Base-by-base conservation (phyloP, 2,888 invertebrate genomes). In the Ferrisia virgata region DNA sequence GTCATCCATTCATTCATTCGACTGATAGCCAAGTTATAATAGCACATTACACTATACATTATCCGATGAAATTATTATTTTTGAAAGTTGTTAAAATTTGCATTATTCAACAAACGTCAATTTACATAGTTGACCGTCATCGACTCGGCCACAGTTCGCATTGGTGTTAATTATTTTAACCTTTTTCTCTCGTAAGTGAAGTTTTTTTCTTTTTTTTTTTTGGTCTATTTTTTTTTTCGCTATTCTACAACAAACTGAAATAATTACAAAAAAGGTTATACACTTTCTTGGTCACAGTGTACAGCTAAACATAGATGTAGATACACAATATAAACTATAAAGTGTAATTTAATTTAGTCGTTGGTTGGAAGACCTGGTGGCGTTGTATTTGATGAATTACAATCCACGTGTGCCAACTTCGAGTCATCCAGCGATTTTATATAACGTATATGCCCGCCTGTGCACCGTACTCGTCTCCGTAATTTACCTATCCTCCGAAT, bases 101-200 rank as follows among this genome's bases (percentile, higher is more conserved):
- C 64, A 64, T 64, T 64, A 64, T 64, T 64, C 64, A 64, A 64
- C 64, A 64, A 64, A 64, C 64, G 64, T 28, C 64, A 64, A 64
- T 64, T 64, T 64, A 64, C 28, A 15, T 64, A 64, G 64, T 64
- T 64, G 28, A 64, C 31, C 64, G 64, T 25, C 58, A 28, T 64
- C 58, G 25, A 64, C 58, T 64, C 58, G 25, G 64, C 28, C 64
- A 64, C 15, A 64, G 64, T 64, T 64, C 64, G 64, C 28, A 64
- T 64, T 64, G 28, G 64, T 64, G 64, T 64, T 64, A 64, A 64
- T 64, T 64, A 64, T 64, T 64, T 64, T 64, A 64, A 64, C 64
- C 64, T 64, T 64, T 53, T 53, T 53, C 47, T 53, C 53, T 6
- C 9, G 22, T 22, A 11, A 11, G 40, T 11, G 13, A n/a, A 47